A percentile compares a stretch with the other conserved stretches of the same genome.
These are phyloP conservation scores for Molossus molossus DNA, from an alignment of 2,797 vertebrate genomes.

Conservation along the genomic window DNA sequence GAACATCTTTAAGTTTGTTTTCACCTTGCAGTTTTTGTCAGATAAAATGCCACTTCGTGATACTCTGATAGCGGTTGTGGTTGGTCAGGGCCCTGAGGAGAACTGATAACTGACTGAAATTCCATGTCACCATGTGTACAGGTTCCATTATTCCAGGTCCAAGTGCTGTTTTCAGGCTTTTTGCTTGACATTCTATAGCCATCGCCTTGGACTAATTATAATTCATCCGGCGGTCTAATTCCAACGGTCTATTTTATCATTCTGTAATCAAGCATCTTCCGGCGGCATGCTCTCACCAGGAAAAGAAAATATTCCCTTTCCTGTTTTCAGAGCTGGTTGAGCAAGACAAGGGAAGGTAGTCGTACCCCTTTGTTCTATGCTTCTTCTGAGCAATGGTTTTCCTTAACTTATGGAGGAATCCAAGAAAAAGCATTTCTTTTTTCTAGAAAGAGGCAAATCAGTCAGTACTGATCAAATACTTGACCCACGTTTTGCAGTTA, in stretches of 20 bases:
- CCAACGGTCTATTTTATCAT: conserved; percentile 82
- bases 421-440: background rate
- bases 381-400: conserved; percentile 45
- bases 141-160: conserved; percentile 48
- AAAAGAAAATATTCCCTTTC: conserved; percentile 75
- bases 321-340: conserved; percentile 69
- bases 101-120: conserved; percentile 56
- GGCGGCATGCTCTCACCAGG: conserved; percentile 57
- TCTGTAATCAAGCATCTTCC: conserved; percentile 80
- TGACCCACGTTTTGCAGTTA: background rate
- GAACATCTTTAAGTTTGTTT: background rate
- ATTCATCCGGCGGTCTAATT: conserved; percentile 68
- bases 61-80: background rate
- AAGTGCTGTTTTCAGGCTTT: conserved; percentile 57
- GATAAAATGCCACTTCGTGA: conserved; percentile 50
- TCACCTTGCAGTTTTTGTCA: conserved; percentile 22
- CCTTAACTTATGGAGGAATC: conserved; percentile 2
- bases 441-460: conserved; percentile 10
- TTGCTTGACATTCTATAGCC: conserved; percentile 61
- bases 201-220: conserved; percentile 83
- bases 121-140: conserved; percentile 53
- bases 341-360: conserved; percentile 33
- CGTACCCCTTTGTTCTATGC: background rate
- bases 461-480: conserved; percentile 1
- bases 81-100: background rate